Evolutionary conservation across 1,140 invertebrate genomes (phyloP), one percentile per base, ranked within the genome.

Genomic region (Myzus persicae): DNA sequence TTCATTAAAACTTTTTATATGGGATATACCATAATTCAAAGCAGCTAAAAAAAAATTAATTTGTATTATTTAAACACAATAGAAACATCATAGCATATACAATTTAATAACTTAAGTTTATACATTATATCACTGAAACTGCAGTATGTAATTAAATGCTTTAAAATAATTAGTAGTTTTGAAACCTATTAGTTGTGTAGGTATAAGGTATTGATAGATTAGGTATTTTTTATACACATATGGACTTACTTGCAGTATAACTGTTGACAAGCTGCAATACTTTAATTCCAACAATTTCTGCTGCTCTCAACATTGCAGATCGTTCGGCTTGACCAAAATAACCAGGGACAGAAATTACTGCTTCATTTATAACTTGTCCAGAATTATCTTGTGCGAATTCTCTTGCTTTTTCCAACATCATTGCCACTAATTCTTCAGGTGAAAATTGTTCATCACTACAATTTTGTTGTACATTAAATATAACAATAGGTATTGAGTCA

Each of bases 291-390:
- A 98, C 98, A 82, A 99, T 95, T 93, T 98, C 96, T 0, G 99
- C 99, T 11, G 99, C 98, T 94, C 97, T 96, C 1, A 98, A 94
- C 67, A 99, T 94, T 11, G 99, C 98, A 94, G 96, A 96, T 11
- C 99, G 96, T 95, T 99, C 99, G 6, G 97, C 98, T 95, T 99
- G 99, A 94, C 98, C 99, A 95, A 99, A 99, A 95, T 97, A 99
- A 1, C 98, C 97, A 54, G 99, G 99, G 1, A 99, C 98, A 0
- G 98, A 99, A 88, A 99, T 97, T 1, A 99, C 99, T 94, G 97
- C 98, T 95, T 99, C 99, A 94, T 97, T 98, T n/a, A 99, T 98
- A 31, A 96, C 95, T 95, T 98, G 97, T 94, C 97, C 96, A 94
- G 96, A 96, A 94, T 96, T 96, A 91, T 96, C 96, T 95, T 98